Percentiles rank a stretch among this genome's conserved stretches.
Evolutionary conservation across 1,140 invertebrate species (phyloP).

Genomic region (Bombus breviceps): DNA sequence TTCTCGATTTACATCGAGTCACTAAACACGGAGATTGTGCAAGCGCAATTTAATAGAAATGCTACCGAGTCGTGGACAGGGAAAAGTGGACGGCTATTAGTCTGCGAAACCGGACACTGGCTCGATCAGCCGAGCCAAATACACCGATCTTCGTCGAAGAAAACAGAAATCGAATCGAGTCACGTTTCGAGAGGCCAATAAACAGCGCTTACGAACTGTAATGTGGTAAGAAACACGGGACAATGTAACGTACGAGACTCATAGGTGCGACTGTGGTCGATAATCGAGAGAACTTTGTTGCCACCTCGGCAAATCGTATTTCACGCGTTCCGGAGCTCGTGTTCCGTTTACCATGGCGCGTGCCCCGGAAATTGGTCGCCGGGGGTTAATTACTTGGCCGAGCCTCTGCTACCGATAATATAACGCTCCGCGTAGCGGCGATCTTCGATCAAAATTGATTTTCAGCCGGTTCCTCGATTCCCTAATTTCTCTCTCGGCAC

Average conservation of each 20-base stretch:
- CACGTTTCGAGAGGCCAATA: constrained; percentile 40
- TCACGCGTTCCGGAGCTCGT: background rate
- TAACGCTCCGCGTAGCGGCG: background rate
- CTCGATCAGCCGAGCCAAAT: constrained; percentile 27
- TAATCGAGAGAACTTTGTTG: background rate
- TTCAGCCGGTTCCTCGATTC: constrained; percentile 28
- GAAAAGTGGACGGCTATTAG: constrained; percentile 20
- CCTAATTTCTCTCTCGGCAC: constrained; percentile 24
- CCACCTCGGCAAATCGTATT: background rate
- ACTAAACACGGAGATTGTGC: constrained; percentile 30
- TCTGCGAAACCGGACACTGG: constrained; percentile 31
- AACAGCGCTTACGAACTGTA: constrained; percentile 19
- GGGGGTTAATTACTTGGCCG: constrained; percentile 19
- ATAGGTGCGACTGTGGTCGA: too few relatives aligned
- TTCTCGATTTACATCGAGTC: constrained; percentile 3
- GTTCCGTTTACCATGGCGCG: background rate
- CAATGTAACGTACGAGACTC: background rate
- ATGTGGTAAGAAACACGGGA: constrained; percentile 5
- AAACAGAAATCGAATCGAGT: constrained; percentile 44
- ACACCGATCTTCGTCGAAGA: constrained; percentile 34
- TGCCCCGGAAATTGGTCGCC: constrained; percentile 35
- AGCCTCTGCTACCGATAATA: constrained; percentile 20
- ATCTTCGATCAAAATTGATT: constrained; percentile 45
- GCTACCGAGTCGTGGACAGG: constrained; percentile 26
- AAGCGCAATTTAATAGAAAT: constrained; percentile 37